Base-by-base conservation (phyloP, 2,888 invertebrate species). In the Eremobia ochroleuca region DNA sequence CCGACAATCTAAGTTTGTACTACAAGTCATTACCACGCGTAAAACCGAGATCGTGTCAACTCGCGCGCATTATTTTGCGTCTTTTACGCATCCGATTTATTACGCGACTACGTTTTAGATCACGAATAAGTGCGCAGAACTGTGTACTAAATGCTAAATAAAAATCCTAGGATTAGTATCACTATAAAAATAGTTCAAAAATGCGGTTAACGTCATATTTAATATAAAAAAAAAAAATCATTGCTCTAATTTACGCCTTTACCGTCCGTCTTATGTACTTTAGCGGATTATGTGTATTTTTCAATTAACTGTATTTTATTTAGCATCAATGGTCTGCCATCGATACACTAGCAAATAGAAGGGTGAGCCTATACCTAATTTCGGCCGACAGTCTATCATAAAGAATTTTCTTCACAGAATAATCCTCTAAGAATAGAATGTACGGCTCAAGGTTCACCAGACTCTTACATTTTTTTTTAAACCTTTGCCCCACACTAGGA, bases 41-140 rank as follows among this genome's bases (percentile, higher is more conserved):
- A 21, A 55, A 28, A 13, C 21, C 25, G 11, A 25, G 21, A 66
- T 37, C 9, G 21, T 66, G 31, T 74, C 81, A 46, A 66, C 34
- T 67, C 52, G 37, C 11, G 70, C 66, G 70, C 76, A 62, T 66
- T 31, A 31, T 55, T 69, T 52, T 58, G 28, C 49, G 6, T 73
- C 46, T 73, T 69, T 68, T 62, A 70, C 73, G 58, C 65, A 62
- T 43, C 11, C 28, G 31, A 64, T 71, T 67, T 70, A 73, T 70
- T n/a, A n/a, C n/a, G n/a, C n/a, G n/a, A n/a, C n/a, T n/a, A n/a
- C n/a, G n/a, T n/a, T 83, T 70, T 73, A 67, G 5, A 70, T 70
- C 52, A 43, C 28, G n/a, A 55, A 59, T 31, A 64, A 8, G 43
- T 58, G 43, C 34, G 70, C 59, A n/a, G 52, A n/a, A 52, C 9